Percentiles rank a stretch among this genome's conserved stretches.
These are phyloP conservation scores for Ophiodon elongatus DNA, from an alignment of 2,113 vertebrate genomes.

Conservation along the genomic window DNA sequence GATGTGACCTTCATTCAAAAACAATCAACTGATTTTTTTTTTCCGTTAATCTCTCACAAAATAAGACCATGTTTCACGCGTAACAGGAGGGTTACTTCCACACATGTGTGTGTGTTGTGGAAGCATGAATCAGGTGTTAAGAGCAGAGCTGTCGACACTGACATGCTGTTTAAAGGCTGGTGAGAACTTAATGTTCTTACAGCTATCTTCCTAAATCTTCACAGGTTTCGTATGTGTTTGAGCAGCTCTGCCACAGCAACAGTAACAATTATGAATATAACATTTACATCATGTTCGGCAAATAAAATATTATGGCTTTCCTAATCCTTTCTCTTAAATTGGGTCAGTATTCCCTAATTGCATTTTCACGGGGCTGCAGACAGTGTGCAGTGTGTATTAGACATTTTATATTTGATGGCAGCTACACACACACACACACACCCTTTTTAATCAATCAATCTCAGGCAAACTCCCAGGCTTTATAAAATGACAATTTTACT, in stretches of 20 bases:
- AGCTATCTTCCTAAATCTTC: background rate
- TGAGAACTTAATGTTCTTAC: constrained; percentile 12
- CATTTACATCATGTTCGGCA: background rate
- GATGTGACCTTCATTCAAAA: constrained; percentile 8
- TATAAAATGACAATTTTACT: background rate
- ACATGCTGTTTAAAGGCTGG: background rate
- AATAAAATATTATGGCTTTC: background rate
- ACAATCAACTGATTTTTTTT: background rate
- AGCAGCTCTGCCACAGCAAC: background rate
- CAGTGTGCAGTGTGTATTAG: background rate
- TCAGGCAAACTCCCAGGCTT: background rate
- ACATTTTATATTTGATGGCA: background rate
- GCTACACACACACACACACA: background rate
- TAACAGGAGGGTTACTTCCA: background rate
- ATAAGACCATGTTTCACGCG: background rate
- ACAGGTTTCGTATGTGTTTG: background rate
- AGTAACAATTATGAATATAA: background rate
- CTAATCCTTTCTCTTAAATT: background rate
- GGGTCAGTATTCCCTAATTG: background rate
- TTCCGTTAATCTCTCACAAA: background rate
- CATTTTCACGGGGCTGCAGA: background rate
- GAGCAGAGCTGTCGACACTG: background rate
- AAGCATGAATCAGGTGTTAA: background rate
- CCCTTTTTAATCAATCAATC: background rate
- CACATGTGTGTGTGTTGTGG: background rate